Base-by-base conservation (phyloP, 1,140 invertebrate species). In the Euwallacea fornicatus region DNA sequence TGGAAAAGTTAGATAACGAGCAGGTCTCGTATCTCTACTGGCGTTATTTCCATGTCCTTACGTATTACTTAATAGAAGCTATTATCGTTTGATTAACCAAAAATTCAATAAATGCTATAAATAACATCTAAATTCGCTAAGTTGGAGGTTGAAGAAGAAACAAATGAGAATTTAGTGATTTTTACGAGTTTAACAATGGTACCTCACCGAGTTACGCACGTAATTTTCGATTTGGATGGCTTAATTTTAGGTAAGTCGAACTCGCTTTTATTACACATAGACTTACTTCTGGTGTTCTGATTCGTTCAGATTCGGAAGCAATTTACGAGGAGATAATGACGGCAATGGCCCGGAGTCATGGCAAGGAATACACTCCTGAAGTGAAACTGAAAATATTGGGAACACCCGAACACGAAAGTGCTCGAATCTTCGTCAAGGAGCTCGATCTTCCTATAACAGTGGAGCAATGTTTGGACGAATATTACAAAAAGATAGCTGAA, bases 171-270 rank as follows among this genome's bases (percentile, higher is more conserved):
- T 58, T 21, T 16, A 58, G 21, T 33, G 21, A 33, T 33, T 33
- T 33, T 33, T 33, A 33, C 21, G 1, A 33, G 21, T 33, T n/a
- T 33, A 33, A 33, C 21, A 33, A 33, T 33, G 21, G 4, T 4
- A 33, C 21, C 4, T 33, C 21, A 33, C 4, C 8, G 15, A 58
- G 55, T 58, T 58, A 15, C 55, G 9, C 55, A 58, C 2, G 55
- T 58, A 33, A 58, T 58, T 16, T 58, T 58, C 21, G 55, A 58
- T 58, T 58, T 58, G 15, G 55, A 58, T 33, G 55, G 55, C 10
- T 21, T 58, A 15, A 33, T 58, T 58, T 58, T 58, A 33, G 55
- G 55, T 58, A 58, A 33, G 55, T 58, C 21, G 0, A 15, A 0
- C 10, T 16, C 10, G 7, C 21, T 58, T 7, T 16, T 15, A 4